Evolutionary conservation across 2,888 invertebrate genomes (phyloP), one percentile per base, ranked within the genome.

Genomic region (Panopea generosa): DNA sequence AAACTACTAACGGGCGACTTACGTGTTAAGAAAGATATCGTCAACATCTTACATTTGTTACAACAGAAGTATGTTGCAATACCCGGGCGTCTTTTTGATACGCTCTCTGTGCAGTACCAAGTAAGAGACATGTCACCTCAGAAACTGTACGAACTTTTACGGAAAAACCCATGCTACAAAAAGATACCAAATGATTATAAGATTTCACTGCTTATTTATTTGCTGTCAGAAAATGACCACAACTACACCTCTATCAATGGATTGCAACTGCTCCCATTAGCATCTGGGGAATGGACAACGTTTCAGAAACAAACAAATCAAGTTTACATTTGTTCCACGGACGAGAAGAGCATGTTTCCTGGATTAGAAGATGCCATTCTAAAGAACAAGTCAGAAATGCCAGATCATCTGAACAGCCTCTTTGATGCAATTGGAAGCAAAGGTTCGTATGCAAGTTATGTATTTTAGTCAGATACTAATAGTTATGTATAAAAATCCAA

Each of bases 231-330:
- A 20, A 18, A 20, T 11, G 53, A 52, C 16, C 16, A 20, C 9
- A 47, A 52, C 16, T 67, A 53, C 33, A 27, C 3, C 22, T 16
- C 55, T 7, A 60, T 88, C 7, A 59, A 83, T 45, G 86, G 80
- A 1, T 62, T 89, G 4, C 60, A 80, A 22, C 71, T 89, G 22
- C 73, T 89, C 14, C 89, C 87, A 20, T 68, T 89, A 26, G 78
- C 82, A 11, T 77, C 84, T 57, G 84, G 84, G 1, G 74, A 68
- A 9, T 87, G 86, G 59, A 26, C 24, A 50, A 26, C 22, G 20
- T 80, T 80, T 52, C 16, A 24, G 1, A 38, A 55, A 33, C 4
- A 4, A 11, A 18, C 40, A 24, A 7, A 26, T n/a, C 20, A 22
- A 14, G 45, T 72, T 1, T 61, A 27, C 43, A 11, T 66, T 0